Base-by-base conservation (phyloP, 2,797 vertebrate species). In the Gephyroberyx darwinii region DNA sequence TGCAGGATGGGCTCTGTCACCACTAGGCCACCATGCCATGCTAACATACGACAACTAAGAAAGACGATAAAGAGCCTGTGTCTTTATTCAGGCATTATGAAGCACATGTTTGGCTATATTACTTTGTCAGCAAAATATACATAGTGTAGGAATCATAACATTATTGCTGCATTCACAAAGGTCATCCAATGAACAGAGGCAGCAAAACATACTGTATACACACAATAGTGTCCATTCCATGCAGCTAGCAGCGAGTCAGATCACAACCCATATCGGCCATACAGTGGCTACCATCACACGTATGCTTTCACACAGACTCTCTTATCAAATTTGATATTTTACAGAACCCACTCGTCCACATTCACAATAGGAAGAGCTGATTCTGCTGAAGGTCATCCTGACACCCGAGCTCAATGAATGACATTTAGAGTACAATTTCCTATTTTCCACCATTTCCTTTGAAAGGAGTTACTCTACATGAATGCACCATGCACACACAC, bases 301-400 rank as follows among this genome's bases (percentile, higher is more conserved):
- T 80, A 85, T 54, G 61, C 71, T 91, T 93, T 90, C 85, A 88
- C 90, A 77, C 81, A 79, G 77, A 89, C 92, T 83, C 88, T 90
- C 84, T 93, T 93, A 91, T 94, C 90, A 91, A 89, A 93, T 91
- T 87, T 95, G 92, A 89, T 95, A 94, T 93, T 94, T 95, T 90
- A 88, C 90, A 86, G 87, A 92, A 86, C 88, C 89, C 74, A 87
- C 77, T 89, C 89, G 67, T 87, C 93, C 93, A 89, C 89, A 78
- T 92, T 91, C 94, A 91, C 95, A 95, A 93, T 90, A 81, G 92
- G 84, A 93, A 55, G 90, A 94, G 90, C 88, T 91, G 92, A 93
- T 91, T 93, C 93, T 94, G 93, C 94, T 95, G 94, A 96, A 96
- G 94, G 94, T 96, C 94, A 95, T 77, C 61, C 75, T 81, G 91